phyloP scores from a whole-genome alignment of 2,113 vertebrate species.

The Dolichallabes microphthalmus region DNA sequence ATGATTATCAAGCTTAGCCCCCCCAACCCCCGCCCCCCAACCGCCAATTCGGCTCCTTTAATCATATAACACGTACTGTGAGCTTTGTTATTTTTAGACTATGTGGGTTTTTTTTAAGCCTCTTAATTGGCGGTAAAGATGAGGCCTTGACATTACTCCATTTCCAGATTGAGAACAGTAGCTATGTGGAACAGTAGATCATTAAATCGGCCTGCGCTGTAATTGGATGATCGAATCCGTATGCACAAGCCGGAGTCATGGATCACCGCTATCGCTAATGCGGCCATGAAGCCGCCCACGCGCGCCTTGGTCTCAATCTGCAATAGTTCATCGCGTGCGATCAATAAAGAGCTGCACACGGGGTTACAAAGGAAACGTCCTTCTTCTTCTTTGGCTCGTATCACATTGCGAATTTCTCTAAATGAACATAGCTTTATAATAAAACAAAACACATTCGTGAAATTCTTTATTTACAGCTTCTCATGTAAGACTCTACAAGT shows the following conservation, averaged over 20 bases:
- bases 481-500: not conserved
- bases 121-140: slow-evolving; percentile 40
- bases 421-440: not conserved
- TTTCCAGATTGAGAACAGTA: slow-evolving; percentile 31
- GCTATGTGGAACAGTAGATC: slow-evolving; percentile 40
- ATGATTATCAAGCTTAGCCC: not conserved
- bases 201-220: slow-evolving; percentile 30
- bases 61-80: not conserved
- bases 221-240: slow-evolving; percentile 45
- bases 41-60: not conserved
- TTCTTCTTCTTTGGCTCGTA: slow-evolving; percentile 38
- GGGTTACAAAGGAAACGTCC: slow-evolving; percentile 35
- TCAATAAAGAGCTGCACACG: slow-evolving; percentile 47
- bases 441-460: not conserved
- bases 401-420: slow-evolving; percentile 50
- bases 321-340: slow-evolving; percentile 13
- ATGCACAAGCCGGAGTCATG: slow-evolving; percentile 33
- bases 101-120: not conserved
- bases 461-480: not conserved
- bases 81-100: slow-evolving; percentile 34
- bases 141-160: not conserved
- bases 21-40: no score
- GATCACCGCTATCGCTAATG: slow-evolving; percentile 38
- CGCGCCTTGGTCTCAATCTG: slow-evolving; percentile 44
- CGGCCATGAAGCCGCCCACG: not conserved